Conservation (phyloP, 1,140 invertebrate genomes). For the Saccostrea echinata region DNA sequence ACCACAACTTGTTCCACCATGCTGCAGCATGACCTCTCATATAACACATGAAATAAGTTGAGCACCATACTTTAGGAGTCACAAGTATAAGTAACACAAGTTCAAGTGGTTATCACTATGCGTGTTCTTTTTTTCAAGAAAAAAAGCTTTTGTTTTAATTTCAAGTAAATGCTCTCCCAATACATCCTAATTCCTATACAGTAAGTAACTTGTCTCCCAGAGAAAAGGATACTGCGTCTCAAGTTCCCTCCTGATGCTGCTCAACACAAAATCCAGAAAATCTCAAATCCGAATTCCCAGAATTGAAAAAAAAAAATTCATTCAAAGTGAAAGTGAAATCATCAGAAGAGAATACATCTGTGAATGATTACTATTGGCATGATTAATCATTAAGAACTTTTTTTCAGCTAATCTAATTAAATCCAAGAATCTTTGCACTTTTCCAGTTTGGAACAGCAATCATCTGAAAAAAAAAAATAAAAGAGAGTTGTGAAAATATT, state of each 20-base stretch:
- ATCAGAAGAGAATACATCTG: conserved; percentile 25
- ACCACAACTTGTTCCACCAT: neutral
- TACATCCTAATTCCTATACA: neutral
- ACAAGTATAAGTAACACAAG: conserved; percentile 13
- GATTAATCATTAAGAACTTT: conserved; percentile 27
- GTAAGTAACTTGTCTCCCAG: neutral
- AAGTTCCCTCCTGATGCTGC: neutral
- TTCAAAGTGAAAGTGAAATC: conserved; percentile 29
- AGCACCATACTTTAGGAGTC: neutral
- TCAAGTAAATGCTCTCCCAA: neutral
- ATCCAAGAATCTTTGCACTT: conserved; percentile 32
- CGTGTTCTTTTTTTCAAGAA: neutral
- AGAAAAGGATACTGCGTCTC: neutral
- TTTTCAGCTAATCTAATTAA: conserved; percentile 35
- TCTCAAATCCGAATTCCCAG: conserved; percentile 28
- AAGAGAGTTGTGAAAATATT: no score
- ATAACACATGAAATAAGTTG: conserved; percentile 2
- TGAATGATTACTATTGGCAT: conserved; percentile 24
- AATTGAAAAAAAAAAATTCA: conserved; percentile 31
- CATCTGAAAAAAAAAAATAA: neutral
- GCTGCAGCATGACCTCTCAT: neutral
- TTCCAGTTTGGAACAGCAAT: conserved; percentile 4
- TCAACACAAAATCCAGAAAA: conserved; percentile 27
- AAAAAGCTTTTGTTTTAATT: neutral
- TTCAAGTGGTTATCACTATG: neutral